These are phyloP conservation scores for Lasioglossum oenotherae DNA, from an alignment of 2,888 invertebrate genomes.

Conservation along the genomic window DNA sequence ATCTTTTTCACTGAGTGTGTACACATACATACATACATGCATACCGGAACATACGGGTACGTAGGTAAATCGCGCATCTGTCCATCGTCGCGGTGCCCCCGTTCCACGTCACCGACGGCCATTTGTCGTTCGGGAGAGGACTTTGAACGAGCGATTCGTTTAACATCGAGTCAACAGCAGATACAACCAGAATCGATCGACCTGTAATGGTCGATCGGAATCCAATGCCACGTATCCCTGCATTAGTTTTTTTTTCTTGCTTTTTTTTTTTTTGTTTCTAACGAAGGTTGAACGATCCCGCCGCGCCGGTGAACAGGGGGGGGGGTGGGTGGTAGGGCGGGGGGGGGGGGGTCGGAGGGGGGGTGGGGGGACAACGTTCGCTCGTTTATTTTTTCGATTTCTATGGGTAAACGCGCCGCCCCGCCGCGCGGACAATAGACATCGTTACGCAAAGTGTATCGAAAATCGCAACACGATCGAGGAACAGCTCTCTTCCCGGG, in stretches of 20 bases:
- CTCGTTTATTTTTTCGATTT: constrained; percentile 14
- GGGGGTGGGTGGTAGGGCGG: neutral
- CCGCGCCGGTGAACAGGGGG: constrained; percentile 19
- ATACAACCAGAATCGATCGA: constrained; percentile 73
- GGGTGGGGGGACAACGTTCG: neutral
- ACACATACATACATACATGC: neutral
- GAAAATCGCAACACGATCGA: neutral
- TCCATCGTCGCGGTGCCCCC: constrained; percentile 27
- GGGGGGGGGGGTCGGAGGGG: rapidly evolving
- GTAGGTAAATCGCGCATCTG: constrained; percentile 24
- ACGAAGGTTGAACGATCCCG: constrained; percentile 60
- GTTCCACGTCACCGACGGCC: constrained; percentile 62
- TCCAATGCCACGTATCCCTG: constrained; percentile 69
- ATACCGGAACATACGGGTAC: neutral
- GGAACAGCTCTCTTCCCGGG: neutral
- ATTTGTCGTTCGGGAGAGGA: constrained; percentile 65
- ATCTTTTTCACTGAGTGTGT: neutral
- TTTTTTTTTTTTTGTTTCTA: constrained; percentile 67
- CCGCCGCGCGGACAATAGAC: neutral
- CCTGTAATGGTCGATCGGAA: constrained; percentile 68
- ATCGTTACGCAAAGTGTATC: constrained; percentile 1
- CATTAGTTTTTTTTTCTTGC: constrained; percentile 52
- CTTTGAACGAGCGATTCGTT: constrained; percentile 69
- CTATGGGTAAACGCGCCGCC: constrained; percentile 12
- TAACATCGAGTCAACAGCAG: constrained; percentile 75